phyloP scores from a whole-genome alignment of 2,888 invertebrate genomes.

The Eutolmus rufibarbis region DNA sequence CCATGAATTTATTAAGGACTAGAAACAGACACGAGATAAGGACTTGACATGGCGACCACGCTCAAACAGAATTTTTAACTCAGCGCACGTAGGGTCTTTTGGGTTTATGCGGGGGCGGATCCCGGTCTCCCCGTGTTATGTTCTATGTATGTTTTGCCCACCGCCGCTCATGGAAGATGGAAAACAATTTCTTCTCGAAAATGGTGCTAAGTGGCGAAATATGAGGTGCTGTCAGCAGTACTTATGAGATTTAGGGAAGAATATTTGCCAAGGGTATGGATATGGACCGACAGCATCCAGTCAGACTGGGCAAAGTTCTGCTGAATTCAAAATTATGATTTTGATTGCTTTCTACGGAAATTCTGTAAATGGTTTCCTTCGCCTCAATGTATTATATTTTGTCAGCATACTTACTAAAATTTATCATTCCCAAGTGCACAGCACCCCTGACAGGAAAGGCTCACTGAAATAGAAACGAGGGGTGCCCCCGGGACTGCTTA shows the following conservation, averaged over 20 bases:
- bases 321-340: background rate
- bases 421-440: background rate
- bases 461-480: background rate
- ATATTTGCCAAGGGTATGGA: slow-evolving; percentile 21
- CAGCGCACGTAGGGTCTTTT: slow-evolving; percentile 34
- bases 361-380: background rate
- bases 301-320: background rate
- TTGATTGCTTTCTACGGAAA: background rate
- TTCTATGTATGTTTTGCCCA: background rate
- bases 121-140: background rate
- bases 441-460: background rate
- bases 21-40: slow-evolving; percentile 36
- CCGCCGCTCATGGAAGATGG: background rate
- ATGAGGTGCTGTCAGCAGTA: slow-evolving; percentile 40
- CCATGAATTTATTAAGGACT: slow-evolving; percentile 40
- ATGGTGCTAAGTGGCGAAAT: slow-evolving; percentile 41
- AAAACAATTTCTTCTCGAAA: slow-evolving; percentile 39
- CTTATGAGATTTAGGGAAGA: slow-evolving; percentile 39
- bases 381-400: background rate
- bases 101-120: slow-evolving; percentile 17
- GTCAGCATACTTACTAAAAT: background rate
- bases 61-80: slow-evolving; percentile 39
- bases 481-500: background rate
- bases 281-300: background rate
- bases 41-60: slow-evolving; percentile 38